phyloP scores from a whole-genome alignment of 2,888 invertebrate species.

The Drosophila cyrtoloma region DNA sequence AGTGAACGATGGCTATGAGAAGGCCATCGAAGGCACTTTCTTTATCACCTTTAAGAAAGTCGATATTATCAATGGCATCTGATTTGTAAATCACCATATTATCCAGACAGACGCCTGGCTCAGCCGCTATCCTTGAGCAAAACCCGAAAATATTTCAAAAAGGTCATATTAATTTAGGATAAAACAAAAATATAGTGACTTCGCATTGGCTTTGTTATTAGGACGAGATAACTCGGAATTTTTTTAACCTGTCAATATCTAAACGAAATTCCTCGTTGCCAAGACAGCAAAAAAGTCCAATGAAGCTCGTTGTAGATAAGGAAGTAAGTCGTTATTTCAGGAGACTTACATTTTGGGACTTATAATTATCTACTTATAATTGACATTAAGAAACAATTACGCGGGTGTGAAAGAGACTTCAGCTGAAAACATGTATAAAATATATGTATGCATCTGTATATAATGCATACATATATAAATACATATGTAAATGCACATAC shows the following conservation, averaged over 20 bases:
- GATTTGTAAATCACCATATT: slow-evolving; percentile 16
- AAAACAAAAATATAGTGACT: neutral
- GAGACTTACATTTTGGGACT: slow-evolving; percentile 2
- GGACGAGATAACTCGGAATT: slow-evolving; percentile 6
- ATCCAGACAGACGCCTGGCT: slow-evolving; percentile 28
- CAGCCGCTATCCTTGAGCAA: slow-evolving; percentile 8
- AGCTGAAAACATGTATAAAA: neutral
- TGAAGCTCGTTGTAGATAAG: slow-evolving; percentile 17
- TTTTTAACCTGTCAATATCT: neutral
- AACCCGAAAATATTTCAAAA: slow-evolving; percentile 7
- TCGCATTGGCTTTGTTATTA: slow-evolving; percentile 5
- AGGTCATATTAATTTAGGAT: neutral
- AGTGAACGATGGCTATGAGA: slow-evolving; percentile 48
- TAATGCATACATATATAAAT: slow-evolving; percentile 8
- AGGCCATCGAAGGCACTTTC: slow-evolving; percentile 61
- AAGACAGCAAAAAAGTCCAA: neutral
- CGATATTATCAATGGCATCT: slow-evolving; percentile 55
- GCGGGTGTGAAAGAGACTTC: slow-evolving; percentile 27
- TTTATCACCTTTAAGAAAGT: slow-evolving; percentile 57
- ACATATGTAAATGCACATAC: slow-evolving; percentile 24
- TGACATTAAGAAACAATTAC: slow-evolving; percentile 55
- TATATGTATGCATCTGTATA: slow-evolving; percentile 12
- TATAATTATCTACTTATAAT: slow-evolving; percentile 48
- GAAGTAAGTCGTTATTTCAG: slow-evolving; percentile 4
- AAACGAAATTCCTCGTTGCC: neutral